Conservation (phyloP, 2,888 invertebrate genomes). For the Molanna angustata region DNA sequence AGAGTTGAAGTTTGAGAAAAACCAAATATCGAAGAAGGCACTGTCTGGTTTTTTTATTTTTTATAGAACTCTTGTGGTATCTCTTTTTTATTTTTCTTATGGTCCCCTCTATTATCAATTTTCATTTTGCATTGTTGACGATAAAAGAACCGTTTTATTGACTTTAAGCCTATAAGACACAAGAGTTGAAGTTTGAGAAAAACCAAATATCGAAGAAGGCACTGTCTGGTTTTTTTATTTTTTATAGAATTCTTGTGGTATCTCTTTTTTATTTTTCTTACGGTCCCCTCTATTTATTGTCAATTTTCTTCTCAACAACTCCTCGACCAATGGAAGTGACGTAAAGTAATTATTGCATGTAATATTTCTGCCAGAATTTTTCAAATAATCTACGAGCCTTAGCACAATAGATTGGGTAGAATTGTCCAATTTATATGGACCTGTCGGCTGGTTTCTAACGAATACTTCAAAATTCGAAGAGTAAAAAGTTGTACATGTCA, state of each 20-base stretch:
- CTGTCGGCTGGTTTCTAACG: not conserved
- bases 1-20: not conserved
- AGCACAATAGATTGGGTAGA: not conserved
- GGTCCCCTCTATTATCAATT: no score
- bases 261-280: not conserved
- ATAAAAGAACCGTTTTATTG: not conserved
- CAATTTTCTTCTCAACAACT: not conserved
- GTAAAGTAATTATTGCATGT: slow-evolving; percentile 1
- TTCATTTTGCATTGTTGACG: no score
- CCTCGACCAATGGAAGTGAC: not conserved
- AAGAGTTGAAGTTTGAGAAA: not conserved
- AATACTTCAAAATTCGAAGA: not conserved
- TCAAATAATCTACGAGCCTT: not conserved
- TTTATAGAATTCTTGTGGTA: not conserved
- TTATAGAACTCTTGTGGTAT: not conserved
- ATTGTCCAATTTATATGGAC: not conserved
- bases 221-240: not conserved
- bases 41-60: not conserved
- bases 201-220: not conserved
- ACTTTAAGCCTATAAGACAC: not conserved
- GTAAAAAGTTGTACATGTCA: not conserved
- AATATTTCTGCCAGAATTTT: not conserved
- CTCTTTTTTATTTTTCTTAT: not conserved
- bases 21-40: not conserved
- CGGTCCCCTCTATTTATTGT: not conserved